These are phyloP conservation scores for Lophius piscatorius DNA, from an alignment of 2,113 vertebrate genomes.

Conservation along the genomic window DNA sequence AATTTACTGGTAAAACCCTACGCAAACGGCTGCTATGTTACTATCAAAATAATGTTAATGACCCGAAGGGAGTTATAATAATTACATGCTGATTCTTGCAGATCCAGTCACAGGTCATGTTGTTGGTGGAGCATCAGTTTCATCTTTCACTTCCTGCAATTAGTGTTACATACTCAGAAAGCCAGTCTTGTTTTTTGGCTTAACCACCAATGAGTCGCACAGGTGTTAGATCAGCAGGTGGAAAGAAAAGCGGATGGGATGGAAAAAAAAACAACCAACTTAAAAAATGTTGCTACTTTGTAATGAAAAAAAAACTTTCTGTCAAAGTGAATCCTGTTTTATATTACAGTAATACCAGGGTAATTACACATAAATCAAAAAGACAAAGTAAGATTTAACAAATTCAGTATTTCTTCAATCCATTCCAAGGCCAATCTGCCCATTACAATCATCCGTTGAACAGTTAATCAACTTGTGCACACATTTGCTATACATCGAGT, in stretches of 20 bases:
- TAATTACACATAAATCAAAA: too few relatives aligned
- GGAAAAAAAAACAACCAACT: conserved; percentile 4
- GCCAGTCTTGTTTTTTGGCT: conserved; percentile 19
- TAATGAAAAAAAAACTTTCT: not conserved
- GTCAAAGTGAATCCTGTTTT: too few relatives aligned
- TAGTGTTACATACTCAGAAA: conserved; percentile 60
- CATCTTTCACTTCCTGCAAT: conserved; percentile 64
- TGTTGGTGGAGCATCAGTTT: conserved; percentile 54
- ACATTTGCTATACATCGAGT: not conserved
- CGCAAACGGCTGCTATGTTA: conserved; percentile 25
- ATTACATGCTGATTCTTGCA: conserved; percentile 28
- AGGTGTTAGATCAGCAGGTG: not conserved
- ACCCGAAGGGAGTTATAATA: conserved; percentile 49
- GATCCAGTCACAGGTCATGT: conserved; percentile 31
- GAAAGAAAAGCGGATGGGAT: conserved; percentile 4
- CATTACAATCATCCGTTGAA: not conserved
- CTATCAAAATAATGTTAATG: conserved; percentile 53
- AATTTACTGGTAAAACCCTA: conserved; percentile 10
- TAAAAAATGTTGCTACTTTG: not conserved
- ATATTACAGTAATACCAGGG: too few relatives aligned
- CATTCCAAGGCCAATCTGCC: not conserved
- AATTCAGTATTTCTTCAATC: not conserved
- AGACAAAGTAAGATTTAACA: not conserved
- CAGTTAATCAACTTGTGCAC: not conserved
- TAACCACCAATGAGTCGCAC: conserved; percentile 35